Percentiles rank a stretch among this genome's conserved stretches.
Evolutionary conservation across 2,113 vertebrate genomes (phyloP).

Genomic region (cat (Felis catus)): F.catus_Fca126_mat1.0 CM031423.1:24942001-24942500

Average conservation of each 20-base stretch:
- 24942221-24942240: accelerated
- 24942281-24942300: neutral
- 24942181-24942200: accelerated
- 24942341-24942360: too few relatives aligned
- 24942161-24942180: accelerated
- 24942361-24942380: too few relatives aligned
- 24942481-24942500: neutral
- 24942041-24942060: neutral
- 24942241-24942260: neutral
- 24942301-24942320: accelerated
- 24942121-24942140: accelerated
- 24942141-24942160: too few relatives aligned
- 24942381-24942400: neutral
- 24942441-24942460: neutral
- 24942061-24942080: neutral
- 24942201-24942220: too few relatives aligned
- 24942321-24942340: too few relatives aligned
- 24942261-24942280: neutral
- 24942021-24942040: accelerated
- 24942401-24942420: neutral
- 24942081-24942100: neutral
- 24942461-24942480: neutral
- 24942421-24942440: neutral
- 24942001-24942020: neutral
- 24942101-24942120: too few relatives aligned